phyloP scores from a whole-genome alignment of 2,888 invertebrate genomes.

The Calameuta idolon region DNA sequence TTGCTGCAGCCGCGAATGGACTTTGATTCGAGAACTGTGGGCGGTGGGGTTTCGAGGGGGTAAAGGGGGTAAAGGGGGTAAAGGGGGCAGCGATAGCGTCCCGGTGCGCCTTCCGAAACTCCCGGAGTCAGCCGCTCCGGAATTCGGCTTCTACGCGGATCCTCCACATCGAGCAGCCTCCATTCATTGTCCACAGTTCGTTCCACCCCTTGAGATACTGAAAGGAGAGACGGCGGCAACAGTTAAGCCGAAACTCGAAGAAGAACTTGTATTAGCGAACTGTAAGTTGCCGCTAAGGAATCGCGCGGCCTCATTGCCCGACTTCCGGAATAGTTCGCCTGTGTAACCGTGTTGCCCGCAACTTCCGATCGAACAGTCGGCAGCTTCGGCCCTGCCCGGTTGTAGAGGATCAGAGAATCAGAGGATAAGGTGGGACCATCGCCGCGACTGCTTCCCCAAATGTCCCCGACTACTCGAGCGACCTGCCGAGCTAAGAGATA shows the following conservation, averaged over 20 bases:
- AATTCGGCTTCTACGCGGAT: not conserved
- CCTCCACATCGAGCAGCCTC: not conserved
- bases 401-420: no score
- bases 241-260: constrained; percentile 42
- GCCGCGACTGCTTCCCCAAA: no score
- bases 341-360: constrained; percentile 1
- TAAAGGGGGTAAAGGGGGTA: no score
- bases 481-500: not conserved
- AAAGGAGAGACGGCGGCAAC: constrained; percentile 24
- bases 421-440: no score
- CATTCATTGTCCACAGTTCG: not conserved
- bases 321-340: constrained; percentile 53
- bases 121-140: no score
- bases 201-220: not conserved
- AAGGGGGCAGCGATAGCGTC: constrained; percentile 37
- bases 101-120: constrained; percentile 36
- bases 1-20: no score
- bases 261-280: constrained; percentile 55
- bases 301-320: constrained; percentile 26
- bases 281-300: constrained; percentile 56
- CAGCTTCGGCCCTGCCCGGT: no score
- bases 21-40: no score
- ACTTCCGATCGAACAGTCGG: constrained; percentile 1
- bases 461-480: no score
- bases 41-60: no score